Conservation (phyloP, 2,888 invertebrate species). For the Microctonus hyperodae region DNA sequence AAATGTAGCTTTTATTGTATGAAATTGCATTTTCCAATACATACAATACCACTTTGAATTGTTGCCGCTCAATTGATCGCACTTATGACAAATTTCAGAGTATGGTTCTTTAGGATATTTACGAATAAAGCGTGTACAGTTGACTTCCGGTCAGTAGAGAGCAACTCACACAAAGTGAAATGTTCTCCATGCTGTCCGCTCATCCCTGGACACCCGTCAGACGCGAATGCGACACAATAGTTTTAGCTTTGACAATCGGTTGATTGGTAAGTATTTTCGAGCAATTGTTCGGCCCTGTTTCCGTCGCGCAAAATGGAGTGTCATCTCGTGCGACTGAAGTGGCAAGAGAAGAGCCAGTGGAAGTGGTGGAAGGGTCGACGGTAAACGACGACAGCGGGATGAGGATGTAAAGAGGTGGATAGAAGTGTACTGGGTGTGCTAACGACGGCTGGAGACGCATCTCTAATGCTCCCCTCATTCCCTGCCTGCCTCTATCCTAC, state of each 20-base stretch:
- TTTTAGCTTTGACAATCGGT: constrained; percentile 57
- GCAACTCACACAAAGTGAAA: constrained; percentile 9
- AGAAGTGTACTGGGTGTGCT: constrained; percentile 42
- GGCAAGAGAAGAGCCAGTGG: background rate
- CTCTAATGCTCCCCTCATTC: constrained; percentile 29
- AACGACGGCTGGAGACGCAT: constrained; percentile 51
- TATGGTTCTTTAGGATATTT: background rate
- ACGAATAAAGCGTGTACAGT: background rate
- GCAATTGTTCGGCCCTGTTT: constrained; percentile 52
- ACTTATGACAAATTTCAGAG: constrained; percentile 8
- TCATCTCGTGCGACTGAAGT: constrained; percentile 14
- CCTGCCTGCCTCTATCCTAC: background rate
- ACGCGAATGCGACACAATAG: constrained; percentile 50
- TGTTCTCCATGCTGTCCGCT: background rate
- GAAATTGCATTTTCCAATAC: background rate
- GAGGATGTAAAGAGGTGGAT: constrained; percentile 37
- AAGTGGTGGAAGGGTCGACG: constrained; percentile 34
- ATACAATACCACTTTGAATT: background rate
- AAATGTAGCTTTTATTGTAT: background rate
- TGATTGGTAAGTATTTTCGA: constrained; percentile 60
- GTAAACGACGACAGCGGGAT: constrained; percentile 28
- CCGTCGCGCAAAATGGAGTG: constrained; percentile 33
- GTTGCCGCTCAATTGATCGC: constrained; percentile 53
- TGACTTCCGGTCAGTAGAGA: constrained; percentile 12
- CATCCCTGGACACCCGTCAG: background rate